Base-by-base conservation (phyloP, 2,888 invertebrate genomes). In the Scaptomyza tumidula region DNA sequence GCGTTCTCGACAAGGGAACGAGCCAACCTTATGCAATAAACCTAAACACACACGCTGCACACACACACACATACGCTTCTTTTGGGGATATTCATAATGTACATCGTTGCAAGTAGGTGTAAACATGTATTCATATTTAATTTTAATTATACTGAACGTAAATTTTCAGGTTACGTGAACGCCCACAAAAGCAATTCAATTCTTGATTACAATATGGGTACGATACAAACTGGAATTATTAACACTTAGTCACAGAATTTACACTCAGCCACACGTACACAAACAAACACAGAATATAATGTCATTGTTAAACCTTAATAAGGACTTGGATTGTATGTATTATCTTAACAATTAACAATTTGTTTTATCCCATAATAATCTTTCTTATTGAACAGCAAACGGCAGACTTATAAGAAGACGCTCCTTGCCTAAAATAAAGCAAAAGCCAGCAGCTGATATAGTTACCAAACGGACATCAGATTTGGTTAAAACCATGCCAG, bases 91-190 rank as follows among this genome's bases (percentile, higher is more conserved):
- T 31, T 13, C 19, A 27, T 56, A 46, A 41, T 16, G 14, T 41
- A 41, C 41, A 16, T 33, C 6, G 56, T 16, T 41, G 67, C 41
- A 54, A 24, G 71, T 52, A 45, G 44, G 57, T 71, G 62, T 53
- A 71, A 59, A 59, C 50, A 50, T 50, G 14, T 44, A 52, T 72
- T 65, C 50, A 75, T 75, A 75, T 69, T 75, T 69, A 62, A 72
- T 65, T 62, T 76, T 64, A 76, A 76, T 74, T 74, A 65, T 45
- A 52, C 27, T 55, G 41, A 63, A 50, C 39, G 16, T 48, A 16
- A 69, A 73, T 44, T 44, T 43, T 11, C 39, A 13, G 57, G 52
- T 58, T 58, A 61, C 57, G 63, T 57, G 35, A 19, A 35, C 16
- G 16, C 11, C 33, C 19, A 68, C 71, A 55, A 5, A 5, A 37